Conservation (phyloP, 2,113 vertebrate species). For the Hyperopisus bebe region DNA sequence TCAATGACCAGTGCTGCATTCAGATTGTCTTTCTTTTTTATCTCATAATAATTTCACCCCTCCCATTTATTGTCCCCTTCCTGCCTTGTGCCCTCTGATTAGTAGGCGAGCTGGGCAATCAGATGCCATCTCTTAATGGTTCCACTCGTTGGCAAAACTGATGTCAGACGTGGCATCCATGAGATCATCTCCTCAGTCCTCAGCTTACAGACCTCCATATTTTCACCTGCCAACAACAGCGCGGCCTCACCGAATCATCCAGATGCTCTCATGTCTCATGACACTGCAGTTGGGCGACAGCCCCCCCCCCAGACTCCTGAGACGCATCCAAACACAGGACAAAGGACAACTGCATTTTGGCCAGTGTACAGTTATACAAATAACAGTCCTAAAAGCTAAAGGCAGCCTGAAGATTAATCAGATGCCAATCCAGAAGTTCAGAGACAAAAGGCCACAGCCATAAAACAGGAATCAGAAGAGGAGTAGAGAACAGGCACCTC, state of each 20-base stretch:
- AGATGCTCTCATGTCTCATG: background rate
- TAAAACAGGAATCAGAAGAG: background rate
- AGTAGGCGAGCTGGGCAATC: background rate
- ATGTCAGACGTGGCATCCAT: background rate
- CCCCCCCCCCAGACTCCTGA: background rate
- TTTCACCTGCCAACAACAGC: background rate
- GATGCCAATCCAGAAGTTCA: background rate
- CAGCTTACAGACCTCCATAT: background rate
- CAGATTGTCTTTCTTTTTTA: background rate
- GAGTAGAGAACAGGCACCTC: constrained; percentile 1
- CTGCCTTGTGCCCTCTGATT: background rate
- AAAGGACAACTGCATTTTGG: background rate
- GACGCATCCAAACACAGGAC: background rate
- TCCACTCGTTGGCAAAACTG: background rate
- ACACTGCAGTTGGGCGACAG: background rate
- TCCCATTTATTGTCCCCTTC: background rate
- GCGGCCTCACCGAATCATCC: background rate
- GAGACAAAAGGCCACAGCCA: background rate
- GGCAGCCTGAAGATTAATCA: background rate
- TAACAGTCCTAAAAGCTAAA: background rate
- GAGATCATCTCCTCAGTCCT: background rate
- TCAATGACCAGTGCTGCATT: background rate
- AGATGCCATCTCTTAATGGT: background rate
- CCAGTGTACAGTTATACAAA: background rate
- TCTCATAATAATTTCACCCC: background rate